phyloP scores from a whole-genome alignment of 2,888 invertebrate species.

The Tetramorium bicarinatum region DNA sequence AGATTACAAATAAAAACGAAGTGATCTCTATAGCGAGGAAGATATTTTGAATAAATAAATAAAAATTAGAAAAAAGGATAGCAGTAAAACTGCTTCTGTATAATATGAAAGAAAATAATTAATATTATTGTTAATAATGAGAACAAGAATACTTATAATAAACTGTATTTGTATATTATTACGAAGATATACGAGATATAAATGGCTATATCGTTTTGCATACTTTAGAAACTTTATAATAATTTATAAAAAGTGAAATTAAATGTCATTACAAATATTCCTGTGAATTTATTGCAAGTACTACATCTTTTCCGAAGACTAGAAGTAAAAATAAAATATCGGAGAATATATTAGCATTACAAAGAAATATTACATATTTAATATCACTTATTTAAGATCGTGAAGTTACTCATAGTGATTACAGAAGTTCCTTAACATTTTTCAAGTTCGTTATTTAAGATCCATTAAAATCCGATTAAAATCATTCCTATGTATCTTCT shows the following conservation, averaged over 20 bases:
- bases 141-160: neutral
- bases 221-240: neutral
- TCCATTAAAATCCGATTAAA: constrained; percentile 9
- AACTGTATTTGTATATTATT: neutral
- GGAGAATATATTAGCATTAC: neutral
- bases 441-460: neutral
- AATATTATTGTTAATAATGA: neutral
- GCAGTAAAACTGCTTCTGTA: neutral
- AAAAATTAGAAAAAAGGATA: neutral
- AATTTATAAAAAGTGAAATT: neutral
- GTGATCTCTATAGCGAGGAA: neutral
- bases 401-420: neutral
- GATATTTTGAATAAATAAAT: neutral
- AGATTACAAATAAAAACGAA: neutral
- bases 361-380: neutral
- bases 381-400: neutral
- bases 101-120: neutral
- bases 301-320: neutral
- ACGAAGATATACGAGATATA: neutral
- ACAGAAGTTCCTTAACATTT: neutral
- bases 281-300: neutral
- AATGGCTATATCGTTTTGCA: neutral
- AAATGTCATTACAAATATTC: neutral
- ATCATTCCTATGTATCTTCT: neutral
- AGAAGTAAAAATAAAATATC: neutral